Conservation (phyloP, 2,113 vertebrate genomes). For the Hylia prasina region DNA sequence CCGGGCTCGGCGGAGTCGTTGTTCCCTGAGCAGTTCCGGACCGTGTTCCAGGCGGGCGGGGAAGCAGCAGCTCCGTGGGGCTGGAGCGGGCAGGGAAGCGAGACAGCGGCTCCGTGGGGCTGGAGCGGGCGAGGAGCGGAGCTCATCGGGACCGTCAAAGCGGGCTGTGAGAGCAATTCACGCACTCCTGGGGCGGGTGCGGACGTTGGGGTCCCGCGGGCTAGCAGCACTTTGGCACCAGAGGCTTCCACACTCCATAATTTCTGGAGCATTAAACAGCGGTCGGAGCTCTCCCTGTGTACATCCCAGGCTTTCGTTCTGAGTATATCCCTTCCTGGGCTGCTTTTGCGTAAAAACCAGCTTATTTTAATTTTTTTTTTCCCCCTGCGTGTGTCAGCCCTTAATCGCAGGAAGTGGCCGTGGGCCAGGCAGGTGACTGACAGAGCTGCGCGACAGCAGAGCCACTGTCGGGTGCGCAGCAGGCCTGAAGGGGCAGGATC, state of each 20-base stretch:
- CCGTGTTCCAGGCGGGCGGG: not conserved
- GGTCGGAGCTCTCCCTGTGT: not conserved
- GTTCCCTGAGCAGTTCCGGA: not conserved
- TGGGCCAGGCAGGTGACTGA: not conserved
- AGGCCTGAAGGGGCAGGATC: not conserved
- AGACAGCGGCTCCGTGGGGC: not conserved
- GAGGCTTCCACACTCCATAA: not conserved
- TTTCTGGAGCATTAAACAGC: not conserved
- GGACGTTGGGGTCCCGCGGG: not conserved
- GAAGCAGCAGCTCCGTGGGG: not conserved
- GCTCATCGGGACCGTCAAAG: not conserved
- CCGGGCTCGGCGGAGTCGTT: not conserved
- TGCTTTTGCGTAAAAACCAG: fast-evolving
- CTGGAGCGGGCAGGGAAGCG: not conserved
- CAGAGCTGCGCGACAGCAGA: not conserved
- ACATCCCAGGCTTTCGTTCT: not conserved
- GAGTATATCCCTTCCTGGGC: no score
- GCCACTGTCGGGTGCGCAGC: fast-evolving
- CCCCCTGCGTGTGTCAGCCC: not conserved
- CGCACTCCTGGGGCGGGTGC: not conserved
- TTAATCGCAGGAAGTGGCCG: not conserved
- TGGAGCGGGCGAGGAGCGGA: not conserved
- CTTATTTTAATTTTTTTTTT: no score
- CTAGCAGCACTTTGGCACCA: no score
- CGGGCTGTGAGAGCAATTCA: not conserved